Conservation (phyloP, 2,113 vertebrate genomes). For the Erythrocebus patas region DNA sequence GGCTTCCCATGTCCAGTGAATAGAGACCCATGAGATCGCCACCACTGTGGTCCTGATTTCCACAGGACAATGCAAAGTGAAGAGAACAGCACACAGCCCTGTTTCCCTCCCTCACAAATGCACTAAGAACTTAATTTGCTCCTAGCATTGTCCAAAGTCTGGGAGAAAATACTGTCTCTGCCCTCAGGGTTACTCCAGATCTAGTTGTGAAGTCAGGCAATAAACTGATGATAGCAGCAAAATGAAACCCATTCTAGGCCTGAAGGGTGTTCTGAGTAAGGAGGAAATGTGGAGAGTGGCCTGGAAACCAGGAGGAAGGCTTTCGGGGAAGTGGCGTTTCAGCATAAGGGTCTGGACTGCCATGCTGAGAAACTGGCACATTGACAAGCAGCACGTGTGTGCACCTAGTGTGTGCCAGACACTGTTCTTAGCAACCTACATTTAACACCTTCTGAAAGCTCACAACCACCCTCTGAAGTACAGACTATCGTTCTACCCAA, state of each 20-base stretch:
- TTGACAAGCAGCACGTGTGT: too few species aligned
- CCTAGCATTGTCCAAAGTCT: not conserved
- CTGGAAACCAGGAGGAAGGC: not conserved
- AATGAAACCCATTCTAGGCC: not conserved
- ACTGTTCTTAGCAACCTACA: too few species aligned
- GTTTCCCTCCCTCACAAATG: not conserved
- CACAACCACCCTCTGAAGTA: not conserved
- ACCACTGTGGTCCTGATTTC: not conserved
- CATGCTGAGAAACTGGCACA: not conserved
- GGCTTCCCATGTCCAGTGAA: not conserved
- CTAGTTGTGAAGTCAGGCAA: not conserved
- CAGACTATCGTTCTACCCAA: not conserved
- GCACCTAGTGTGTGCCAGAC: not conserved
- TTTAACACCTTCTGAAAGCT: not conserved
- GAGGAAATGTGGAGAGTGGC: not conserved
- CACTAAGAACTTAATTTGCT: not conserved
- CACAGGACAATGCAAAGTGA: not conserved
- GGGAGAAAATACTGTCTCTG: not conserved
- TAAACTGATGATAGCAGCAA: not conserved
- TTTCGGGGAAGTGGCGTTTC: not conserved
- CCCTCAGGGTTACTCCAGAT: not conserved
- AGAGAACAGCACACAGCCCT: not conserved
- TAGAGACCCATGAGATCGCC: fast-evolving
- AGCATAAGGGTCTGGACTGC: not conserved
- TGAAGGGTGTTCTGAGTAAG: too few species aligned